Percentiles rank a stretch among this genome's conserved stretches.
Conservation (phyloP, 2,888 invertebrate genomes). For the Boloria selene region DNA sequence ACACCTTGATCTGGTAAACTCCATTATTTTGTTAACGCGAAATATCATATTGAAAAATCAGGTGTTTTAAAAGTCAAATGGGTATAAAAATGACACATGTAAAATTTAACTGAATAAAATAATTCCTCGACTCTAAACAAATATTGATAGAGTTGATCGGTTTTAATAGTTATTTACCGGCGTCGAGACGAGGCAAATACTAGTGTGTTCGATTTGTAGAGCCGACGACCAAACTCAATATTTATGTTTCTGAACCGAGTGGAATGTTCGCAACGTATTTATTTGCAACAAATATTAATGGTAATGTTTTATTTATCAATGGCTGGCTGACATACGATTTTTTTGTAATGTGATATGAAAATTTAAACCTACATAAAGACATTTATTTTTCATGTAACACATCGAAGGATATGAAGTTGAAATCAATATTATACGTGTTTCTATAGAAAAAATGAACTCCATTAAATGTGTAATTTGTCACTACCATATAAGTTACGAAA, state of each 20-base stretch:
- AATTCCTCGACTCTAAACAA: slow-evolving; percentile 41
- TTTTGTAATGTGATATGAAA: not conserved
- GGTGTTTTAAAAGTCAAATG: too few relatives aligned
- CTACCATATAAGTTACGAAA: too few relatives aligned
- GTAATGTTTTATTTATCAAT: slow-evolving; percentile 15
- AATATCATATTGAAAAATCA: too few relatives aligned
- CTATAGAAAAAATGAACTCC: not conserved
- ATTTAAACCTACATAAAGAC: not conserved
- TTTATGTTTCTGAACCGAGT: slow-evolving; percentile 38
- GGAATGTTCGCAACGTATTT: slow-evolving; percentile 20
- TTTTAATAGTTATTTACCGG: slow-evolving; percentile 48
- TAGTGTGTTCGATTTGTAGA: slow-evolving; percentile 41
- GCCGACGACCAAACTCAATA: slow-evolving; percentile 37
- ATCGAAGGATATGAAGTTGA: too few relatives aligned
- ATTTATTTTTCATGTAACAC: too few relatives aligned
- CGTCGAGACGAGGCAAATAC: slow-evolving; percentile 43
- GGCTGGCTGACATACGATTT: not conserved
- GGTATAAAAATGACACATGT: too few relatives aligned
- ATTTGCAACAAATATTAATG: slow-evolving; percentile 1
- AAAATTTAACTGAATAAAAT: not conserved
- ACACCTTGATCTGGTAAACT: too few relatives aligned
- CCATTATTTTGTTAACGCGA: too few relatives aligned
- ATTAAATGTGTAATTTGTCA: not conserved
- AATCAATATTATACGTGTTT: not conserved
- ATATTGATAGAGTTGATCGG: slow-evolving; percentile 53